These are phyloP conservation scores for Dioctria linearis DNA, from an alignment of 2,888 invertebrate species.

Conservation along the genomic window DNA sequence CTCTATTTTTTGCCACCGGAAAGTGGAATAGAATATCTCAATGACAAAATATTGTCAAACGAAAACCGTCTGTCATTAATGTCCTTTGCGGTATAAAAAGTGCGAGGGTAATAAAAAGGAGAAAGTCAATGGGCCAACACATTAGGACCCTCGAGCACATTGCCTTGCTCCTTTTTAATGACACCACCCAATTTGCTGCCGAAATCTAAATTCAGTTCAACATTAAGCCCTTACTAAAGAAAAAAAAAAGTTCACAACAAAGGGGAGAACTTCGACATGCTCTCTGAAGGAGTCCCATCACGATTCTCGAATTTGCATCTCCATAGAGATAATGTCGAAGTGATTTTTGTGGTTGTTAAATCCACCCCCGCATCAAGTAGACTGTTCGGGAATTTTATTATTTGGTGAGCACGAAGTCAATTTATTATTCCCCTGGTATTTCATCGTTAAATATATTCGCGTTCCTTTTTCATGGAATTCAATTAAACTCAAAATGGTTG, in stretches of 20 bases:
- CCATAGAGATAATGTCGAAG: constrained; percentile 51
- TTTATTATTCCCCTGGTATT: constrained; percentile 44
- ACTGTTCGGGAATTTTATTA: constrained; percentile 15
- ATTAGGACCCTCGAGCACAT: constrained; percentile 26
- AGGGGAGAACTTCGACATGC: constrained; percentile 34
- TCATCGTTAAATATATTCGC: constrained; percentile 26
- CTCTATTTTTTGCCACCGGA: not conserved
- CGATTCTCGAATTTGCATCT: constrained; percentile 51
- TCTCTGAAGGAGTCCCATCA: constrained; percentile 45
- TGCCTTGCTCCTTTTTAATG: constrained; percentile 35
- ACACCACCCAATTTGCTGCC: constrained; percentile 37
- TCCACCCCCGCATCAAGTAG: constrained; percentile 42
- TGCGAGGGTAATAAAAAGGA: constrained; percentile 50
- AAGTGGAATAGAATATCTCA: constrained; percentile 18
- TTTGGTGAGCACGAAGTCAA: not conserved
- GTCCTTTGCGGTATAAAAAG: constrained; percentile 32
- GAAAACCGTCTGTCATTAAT: constrained; percentile 52
- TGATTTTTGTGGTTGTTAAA: constrained; percentile 54
- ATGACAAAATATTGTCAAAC: constrained; percentile 17
- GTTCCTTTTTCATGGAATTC: constrained; percentile 6
- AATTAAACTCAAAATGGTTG: too few species aligned
- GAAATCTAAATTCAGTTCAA: constrained; percentile 14
- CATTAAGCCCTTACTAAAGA: not conserved
- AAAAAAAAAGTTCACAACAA: constrained; percentile 21
- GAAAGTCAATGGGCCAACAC: constrained; percentile 43